Percentiles rank a stretch among this genome's conserved stretches.
phyloP scores from a whole-genome alignment of 1,140 invertebrate genomes.

The Ips typographus region DNA sequence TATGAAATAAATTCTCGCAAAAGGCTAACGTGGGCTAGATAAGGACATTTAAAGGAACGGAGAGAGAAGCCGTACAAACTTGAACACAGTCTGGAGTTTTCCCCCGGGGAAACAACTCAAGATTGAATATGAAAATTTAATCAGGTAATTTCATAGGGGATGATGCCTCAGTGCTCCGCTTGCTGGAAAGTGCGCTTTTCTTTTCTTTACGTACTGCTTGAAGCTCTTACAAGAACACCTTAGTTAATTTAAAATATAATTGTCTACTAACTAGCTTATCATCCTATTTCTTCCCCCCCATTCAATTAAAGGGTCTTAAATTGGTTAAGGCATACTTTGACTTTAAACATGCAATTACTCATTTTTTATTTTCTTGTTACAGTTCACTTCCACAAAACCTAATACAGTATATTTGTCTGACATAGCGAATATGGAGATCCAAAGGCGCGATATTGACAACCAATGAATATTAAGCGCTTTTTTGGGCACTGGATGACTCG shows the following conservation, averaged over 20 bases:
- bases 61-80: conserved; percentile 38
- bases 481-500: conserved; percentile 34
- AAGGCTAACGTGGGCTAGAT: conserved; percentile 24
- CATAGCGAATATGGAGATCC: background rate
- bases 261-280: conserved; percentile 42
- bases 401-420: background rate
- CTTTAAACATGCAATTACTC: conserved; percentile 2
- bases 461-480: conserved; percentile 37
- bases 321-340: conserved; percentile 5
- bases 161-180: conserved; percentile 47
- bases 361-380: background rate
- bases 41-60: conserved; percentile 32
- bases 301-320: conserved; percentile 29
- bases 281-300: conserved; percentile 34
- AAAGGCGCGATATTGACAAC: conserved; percentile 28
- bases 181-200: conserved; percentile 36
- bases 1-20: conserved; percentile 25
- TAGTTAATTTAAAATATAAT: conserved; percentile 41
- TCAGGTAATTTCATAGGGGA: conserved; percentile 62
- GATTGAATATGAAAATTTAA: conserved; percentile 70
- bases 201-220: conserved; percentile 40
- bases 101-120: conserved; percentile 58
- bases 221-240: conserved; percentile 32
- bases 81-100: conserved; percentile 40
- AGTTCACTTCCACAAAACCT: background rate